A percentile compares a stretch with the other conserved stretches of the same genome.
phyloP scores from a whole-genome alignment of 1,140 invertebrate genomes.

The Batillaria attramentaria region DNA sequence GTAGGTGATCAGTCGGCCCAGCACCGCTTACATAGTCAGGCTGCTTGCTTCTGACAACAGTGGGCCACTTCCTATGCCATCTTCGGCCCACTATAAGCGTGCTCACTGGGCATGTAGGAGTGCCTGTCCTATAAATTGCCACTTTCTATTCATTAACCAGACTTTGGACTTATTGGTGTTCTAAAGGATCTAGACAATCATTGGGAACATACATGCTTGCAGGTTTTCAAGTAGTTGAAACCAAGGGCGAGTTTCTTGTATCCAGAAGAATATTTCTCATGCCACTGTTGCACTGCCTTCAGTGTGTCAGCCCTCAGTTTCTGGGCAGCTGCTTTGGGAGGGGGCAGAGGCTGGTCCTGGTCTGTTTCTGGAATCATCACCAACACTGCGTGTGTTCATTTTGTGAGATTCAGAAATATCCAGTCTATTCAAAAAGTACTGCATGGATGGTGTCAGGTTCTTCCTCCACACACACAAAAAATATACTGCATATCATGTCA shows the following conservation, averaged over 20 bases:
- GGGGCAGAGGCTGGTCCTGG: conserved; percentile 72
- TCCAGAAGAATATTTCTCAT: conserved; percentile 71
- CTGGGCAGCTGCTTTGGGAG: conserved; percentile 72
- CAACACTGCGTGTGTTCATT: neutral
- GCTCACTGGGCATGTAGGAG: no score
- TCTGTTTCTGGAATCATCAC: conserved; percentile 70
- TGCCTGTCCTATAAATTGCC: no score
- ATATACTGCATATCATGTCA: no score
- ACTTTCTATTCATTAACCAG: no score
- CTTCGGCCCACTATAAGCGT: no score
- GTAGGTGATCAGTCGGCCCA: no score
- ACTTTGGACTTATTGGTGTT: no score
- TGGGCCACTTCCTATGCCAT: no score
- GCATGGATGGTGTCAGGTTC: neutral
- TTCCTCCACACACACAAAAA: neutral
- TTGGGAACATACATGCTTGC: conserved; percentile 73
- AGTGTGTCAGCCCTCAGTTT: conserved; percentile 72
- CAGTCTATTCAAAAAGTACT: neutral
- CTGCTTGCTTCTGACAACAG: no score
- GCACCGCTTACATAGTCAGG: no score
- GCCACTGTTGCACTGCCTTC: conserved; percentile 74
- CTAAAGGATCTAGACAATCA: no score
- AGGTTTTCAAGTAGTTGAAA: conserved; percentile 74
- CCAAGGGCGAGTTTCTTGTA: conserved; percentile 74
- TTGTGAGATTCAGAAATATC: neutral